Evolutionary conservation across 2,888 invertebrate species (phyloP).

Genomic region (Crossocerus cetratus): DNA sequence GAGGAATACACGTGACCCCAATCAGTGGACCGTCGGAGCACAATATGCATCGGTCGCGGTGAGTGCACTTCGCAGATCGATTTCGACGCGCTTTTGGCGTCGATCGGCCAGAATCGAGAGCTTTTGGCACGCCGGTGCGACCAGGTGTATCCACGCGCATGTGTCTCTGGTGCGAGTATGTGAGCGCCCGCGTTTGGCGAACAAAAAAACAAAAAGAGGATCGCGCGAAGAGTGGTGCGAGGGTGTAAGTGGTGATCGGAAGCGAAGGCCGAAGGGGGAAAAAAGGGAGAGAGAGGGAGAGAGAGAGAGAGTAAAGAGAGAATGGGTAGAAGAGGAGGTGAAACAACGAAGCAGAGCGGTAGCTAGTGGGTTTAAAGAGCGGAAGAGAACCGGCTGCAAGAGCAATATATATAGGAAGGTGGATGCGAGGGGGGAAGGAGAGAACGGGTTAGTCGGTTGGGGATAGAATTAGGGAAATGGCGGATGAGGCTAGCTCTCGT

Average conservation of each 20-base stretch:
- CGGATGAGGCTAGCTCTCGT: constrained; percentile 18
- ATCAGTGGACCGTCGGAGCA: constrained; percentile 38
- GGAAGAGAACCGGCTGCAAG: not conserved
- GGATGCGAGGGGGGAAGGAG: constrained; percentile 14
- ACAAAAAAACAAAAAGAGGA: constrained; percentile 11
- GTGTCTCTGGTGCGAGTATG: no score
- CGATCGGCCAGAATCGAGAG: constrained; percentile 31
- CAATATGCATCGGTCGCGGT: constrained; percentile 45
- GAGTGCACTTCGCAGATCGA: constrained; percentile 43
- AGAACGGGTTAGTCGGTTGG: constrained; percentile 8
- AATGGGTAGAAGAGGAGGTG: not conserved
- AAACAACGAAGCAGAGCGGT: not conserved
- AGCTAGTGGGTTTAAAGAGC: not conserved
- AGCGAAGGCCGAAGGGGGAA: not conserved
- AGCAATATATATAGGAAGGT: not conserved
- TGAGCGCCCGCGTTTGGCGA: no score
- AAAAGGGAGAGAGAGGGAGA: not conserved
- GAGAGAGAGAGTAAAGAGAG: not conserved
- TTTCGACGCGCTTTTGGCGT: constrained; percentile 42
- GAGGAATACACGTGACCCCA: constrained; percentile 32
- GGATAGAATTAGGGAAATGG: constrained; percentile 43
- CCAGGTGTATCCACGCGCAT: constrained; percentile 26
- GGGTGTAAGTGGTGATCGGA: constrained; percentile 6
- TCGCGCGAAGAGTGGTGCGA: constrained; percentile 9
- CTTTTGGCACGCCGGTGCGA: constrained; percentile 17